These are phyloP conservation scores for Drosophila miranda DNA, from an alignment of 1,140 invertebrate genomes.

Conservation along the genomic window DNA sequence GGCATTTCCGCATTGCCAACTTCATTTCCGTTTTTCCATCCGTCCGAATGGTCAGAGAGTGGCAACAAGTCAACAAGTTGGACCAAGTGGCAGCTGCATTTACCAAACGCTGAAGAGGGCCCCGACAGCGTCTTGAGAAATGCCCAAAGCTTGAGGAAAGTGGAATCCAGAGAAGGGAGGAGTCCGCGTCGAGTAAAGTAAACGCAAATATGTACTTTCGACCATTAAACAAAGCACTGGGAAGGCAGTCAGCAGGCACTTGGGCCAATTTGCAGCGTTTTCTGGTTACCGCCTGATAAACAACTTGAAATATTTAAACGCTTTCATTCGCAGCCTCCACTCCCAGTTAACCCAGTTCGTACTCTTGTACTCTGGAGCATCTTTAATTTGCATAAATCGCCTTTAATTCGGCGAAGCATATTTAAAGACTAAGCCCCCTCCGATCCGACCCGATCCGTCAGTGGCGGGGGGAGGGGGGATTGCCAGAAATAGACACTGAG, in stretches of 20 bases:
- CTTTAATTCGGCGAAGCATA: slow-evolving; percentile 28
- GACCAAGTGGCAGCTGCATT: slow-evolving; percentile 65
- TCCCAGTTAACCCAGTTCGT: not conserved
- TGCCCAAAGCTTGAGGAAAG: slow-evolving; percentile 24
- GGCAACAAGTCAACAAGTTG: slow-evolving; percentile 72
- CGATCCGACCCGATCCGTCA: not conserved
- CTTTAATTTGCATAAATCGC: slow-evolving; percentile 45
- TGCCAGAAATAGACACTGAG: slow-evolving; percentile 15
- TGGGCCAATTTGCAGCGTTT: slow-evolving; percentile 52
- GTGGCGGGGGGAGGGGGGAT: not conserved
- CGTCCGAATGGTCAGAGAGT: slow-evolving; percentile 32
- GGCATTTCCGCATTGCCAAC: slow-evolving; percentile 71
- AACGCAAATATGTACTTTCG: slow-evolving; percentile 65
- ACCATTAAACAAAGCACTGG: slow-evolving; percentile 59
- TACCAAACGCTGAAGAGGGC: slow-evolving; percentile 37
- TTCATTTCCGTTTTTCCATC: slow-evolving; percentile 57
- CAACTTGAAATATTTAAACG: slow-evolving; percentile 22
- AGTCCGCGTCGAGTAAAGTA: slow-evolving; percentile 35
- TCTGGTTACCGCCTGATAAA: slow-evolving; percentile 29
- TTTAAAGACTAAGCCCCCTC: slow-evolving; percentile 27
- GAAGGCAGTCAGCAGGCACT: slow-evolving; percentile 26
- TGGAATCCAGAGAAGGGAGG: not conserved
- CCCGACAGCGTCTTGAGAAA: slow-evolving; percentile 63
- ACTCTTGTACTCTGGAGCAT: too few relatives aligned
- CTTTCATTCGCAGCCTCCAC: not conserved